Percentiles rank a stretch among this genome's conserved stretches.
These are phyloP conservation scores for Polyergus mexicanus DNA, from an alignment of 1,140 invertebrate species.

Conservation along the genomic window DNA sequence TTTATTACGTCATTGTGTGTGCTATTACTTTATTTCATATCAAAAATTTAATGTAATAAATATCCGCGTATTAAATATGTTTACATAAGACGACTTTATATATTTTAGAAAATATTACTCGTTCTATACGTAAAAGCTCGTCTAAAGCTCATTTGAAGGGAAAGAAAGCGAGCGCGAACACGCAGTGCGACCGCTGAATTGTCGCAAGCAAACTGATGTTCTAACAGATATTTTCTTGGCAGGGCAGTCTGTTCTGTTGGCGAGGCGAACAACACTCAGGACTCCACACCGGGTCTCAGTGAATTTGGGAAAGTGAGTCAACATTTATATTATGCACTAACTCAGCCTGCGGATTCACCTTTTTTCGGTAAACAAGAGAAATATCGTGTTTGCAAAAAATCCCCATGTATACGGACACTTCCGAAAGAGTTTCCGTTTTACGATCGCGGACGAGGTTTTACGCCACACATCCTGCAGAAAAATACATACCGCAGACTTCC, in stretches of 20 bases:
- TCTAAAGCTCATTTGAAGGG: not conserved
- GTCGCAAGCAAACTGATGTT: conserved; percentile 56
- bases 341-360: conserved; percentile 39
- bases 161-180: not conserved
- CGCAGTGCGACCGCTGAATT: not conserved
- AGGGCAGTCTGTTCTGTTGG: conserved; percentile 87
- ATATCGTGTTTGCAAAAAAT: conserved; percentile 60
- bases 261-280: conserved; percentile 85
- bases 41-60: not conserved
- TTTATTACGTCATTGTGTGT: not conserved
- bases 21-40: not conserved
- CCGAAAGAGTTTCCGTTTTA: conserved; percentile 50
- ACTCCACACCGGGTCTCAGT: conserved; percentile 85
- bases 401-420: conserved; percentile 11
- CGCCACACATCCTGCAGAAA: conserved; percentile 35
- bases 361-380: conserved; percentile 40
- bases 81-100: conserved; percentile 8
- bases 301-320: conserved; percentile 87
- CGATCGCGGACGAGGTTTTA: not conserved
- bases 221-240: conserved; percentile 84
- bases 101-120: conserved; percentile 45
- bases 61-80: not conserved
- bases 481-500: conserved; percentile 60
- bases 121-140: not conserved
- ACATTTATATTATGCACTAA: conserved; percentile 49